A percentile compares a stretch with the other conserved stretches of the same genome.
Conservation (phyloP, 2,888 invertebrate species). For the Nowickia ferox region DNA sequence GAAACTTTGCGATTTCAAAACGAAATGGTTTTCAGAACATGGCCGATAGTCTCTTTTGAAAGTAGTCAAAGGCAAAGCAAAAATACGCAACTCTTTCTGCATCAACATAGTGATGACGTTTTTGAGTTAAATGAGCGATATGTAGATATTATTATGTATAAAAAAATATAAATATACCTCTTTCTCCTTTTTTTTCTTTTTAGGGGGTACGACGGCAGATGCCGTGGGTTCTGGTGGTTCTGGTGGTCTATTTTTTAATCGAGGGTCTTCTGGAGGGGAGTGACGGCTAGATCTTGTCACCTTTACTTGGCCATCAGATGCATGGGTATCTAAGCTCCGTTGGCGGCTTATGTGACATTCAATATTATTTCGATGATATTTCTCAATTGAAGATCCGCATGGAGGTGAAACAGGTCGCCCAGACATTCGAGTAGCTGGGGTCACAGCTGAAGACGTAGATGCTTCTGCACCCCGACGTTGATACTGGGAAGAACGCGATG, state of each 20-base stretch:
- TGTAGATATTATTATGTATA: background rate
- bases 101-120: too few relatives aligned
- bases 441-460: constrained; percentile 66
- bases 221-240: constrained; percentile 84
- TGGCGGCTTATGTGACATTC: constrained; percentile 76
- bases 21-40: too few relatives aligned
- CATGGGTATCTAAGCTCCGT: constrained; percentile 76
- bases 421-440: constrained; percentile 76
- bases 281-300: constrained; percentile 80
- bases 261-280: constrained; percentile 85
- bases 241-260: constrained; percentile 84
- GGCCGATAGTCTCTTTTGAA: too few relatives aligned
- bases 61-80: too few relatives aligned
- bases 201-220: constrained; percentile 79
- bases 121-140: too few relatives aligned
- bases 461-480: constrained; percentile 76
- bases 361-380: constrained; percentile 79
- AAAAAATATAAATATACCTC: constrained; percentile 77
- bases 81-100: too few relatives aligned
- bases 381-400: constrained; percentile 76
- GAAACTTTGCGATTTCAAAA: too few relatives aligned
- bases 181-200: constrained; percentile 83
- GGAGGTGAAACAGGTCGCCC: constrained; percentile 81
- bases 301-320: constrained; percentile 79
- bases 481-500: constrained; percentile 77